These are phyloP conservation scores for Melikaiella ostensackeni DNA, from an alignment of 2,888 invertebrate genomes.

Conservation along the genomic window DNA sequence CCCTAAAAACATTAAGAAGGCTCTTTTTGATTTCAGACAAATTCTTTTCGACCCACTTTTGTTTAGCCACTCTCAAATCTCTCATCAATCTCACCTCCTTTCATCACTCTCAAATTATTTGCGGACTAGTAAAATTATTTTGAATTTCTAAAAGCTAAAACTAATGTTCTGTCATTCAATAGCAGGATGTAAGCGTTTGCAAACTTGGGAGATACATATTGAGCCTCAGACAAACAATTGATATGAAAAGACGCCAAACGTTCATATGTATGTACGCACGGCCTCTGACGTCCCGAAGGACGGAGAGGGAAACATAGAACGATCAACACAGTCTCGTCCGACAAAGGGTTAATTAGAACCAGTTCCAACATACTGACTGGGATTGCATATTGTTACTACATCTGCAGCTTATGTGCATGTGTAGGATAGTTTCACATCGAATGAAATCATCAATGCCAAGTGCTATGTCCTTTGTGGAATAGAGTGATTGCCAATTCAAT, in stretches of 20 bases:
- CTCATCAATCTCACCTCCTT: too few relatives aligned
- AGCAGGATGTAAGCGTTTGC: background rate
- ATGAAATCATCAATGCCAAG: conserved; percentile 21
- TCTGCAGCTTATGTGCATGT: conserved; percentile 19
- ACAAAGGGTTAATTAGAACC: conserved; percentile 49
- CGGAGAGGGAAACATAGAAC: conserved; percentile 4
- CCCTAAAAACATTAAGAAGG: too few relatives aligned
- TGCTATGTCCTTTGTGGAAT: conserved; percentile 17
- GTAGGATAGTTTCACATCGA: conserved; percentile 21
- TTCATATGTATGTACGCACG: background rate
- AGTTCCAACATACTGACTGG: conserved; percentile 43
- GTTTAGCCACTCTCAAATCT: too few relatives aligned
- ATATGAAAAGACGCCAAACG: conserved; percentile 14
- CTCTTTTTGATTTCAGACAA: too few relatives aligned
- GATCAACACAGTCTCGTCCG: conserved; percentile 39
- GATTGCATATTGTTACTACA: conserved; percentile 46
- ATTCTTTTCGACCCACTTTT: too few relatives aligned
- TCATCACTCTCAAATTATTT: too few relatives aligned
- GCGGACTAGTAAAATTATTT: too few relatives aligned
- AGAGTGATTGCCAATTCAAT: conserved; percentile 27
- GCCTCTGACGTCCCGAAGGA: background rate
- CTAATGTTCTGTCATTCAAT: background rate
- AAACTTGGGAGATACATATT: background rate
- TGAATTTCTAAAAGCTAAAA: background rate
- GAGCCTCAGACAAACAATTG: conserved; percentile 5